These are phyloP conservation scores for Leptinotarsa peninsularis DNA, from an alignment of 2,888 invertebrate species.

Conservation along the genomic window DNA sequence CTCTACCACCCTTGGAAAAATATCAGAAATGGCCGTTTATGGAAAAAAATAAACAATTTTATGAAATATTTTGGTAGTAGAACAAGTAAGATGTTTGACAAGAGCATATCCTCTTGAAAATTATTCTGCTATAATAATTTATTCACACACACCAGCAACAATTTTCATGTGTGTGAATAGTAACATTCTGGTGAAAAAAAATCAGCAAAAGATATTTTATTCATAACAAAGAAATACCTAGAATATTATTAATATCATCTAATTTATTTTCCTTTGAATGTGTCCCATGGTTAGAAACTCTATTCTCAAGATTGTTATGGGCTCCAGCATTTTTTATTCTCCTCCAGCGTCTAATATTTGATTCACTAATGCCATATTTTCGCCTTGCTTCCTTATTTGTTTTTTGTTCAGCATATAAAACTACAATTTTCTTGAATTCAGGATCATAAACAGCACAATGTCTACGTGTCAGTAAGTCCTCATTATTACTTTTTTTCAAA, in stretches of 20 bases:
- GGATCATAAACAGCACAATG: slow-evolving; percentile 50
- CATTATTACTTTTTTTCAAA: slow-evolving; percentile 29
- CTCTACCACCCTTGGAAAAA: too few species aligned
- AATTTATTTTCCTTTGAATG: neutral
- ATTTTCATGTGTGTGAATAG: too few species aligned
- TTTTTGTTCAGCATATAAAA: slow-evolving; percentile 59
- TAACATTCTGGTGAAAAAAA: too few species aligned
- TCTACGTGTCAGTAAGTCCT: slow-evolving; percentile 31
- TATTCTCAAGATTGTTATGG: slow-evolving; percentile 32
- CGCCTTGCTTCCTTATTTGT: slow-evolving; percentile 57
- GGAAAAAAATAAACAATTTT: too few species aligned
- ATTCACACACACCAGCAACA: too few species aligned
- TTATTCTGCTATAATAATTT: too few species aligned
- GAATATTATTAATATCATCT: slow-evolving; percentile 7
- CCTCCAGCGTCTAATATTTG: slow-evolving; percentile 61
- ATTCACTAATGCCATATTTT: slow-evolving; percentile 58
- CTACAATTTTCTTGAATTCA: slow-evolving; percentile 59
- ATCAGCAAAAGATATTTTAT: neutral
- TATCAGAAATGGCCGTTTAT: too few species aligned
- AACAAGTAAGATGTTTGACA: too few species aligned
- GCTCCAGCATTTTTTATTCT: slow-evolving; percentile 51
- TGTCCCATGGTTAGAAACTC: neutral
- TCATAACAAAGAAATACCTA: slow-evolving; percentile 1
- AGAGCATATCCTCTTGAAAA: too few species aligned
- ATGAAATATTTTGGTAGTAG: too few species aligned